A percentile compares a stretch with the other conserved stretches of the same genome.
Conservation (phyloP, 2,888 invertebrate species). For the Gandaritis pyraliata region DNA sequence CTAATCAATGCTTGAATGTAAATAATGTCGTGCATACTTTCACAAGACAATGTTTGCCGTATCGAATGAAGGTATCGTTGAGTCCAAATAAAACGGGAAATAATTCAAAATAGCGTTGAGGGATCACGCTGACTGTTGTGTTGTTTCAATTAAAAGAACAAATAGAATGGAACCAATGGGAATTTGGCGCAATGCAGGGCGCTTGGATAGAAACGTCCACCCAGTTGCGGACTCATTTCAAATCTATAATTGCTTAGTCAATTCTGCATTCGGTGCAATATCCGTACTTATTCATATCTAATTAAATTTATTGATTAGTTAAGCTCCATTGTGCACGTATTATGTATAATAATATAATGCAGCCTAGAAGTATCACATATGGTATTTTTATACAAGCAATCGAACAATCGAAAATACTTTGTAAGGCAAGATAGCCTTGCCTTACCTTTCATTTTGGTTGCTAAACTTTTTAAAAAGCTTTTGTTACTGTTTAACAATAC, state of each 20-base stretch:
- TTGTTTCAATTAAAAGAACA: conserved; percentile 70
- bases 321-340: neutral
- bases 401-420: neutral
- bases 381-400: neutral
- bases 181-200: conserved; percentile 82
- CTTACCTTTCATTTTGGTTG: neutral
- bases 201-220: conserved; percentile 67
- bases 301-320: conserved; percentile 6
- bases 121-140: conserved; percentile 51
- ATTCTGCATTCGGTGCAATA: conserved; percentile 57
- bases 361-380: too few relatives aligned
- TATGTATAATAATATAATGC: neutral
- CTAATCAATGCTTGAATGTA: conserved; percentile 17
- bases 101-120: conserved; percentile 43
- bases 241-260: conserved; percentile 68
- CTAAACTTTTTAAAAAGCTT: neutral
- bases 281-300: conserved; percentile 22
- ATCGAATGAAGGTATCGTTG: conserved; percentile 5
- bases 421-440: neutral
- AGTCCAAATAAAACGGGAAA: conserved; percentile 2
- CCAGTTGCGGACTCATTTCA: conserved; percentile 69
- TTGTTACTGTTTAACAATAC: neutral
- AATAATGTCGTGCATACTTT: conserved; percentile 27
- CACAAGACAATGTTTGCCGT: conserved; percentile 13
- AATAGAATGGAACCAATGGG: conserved; percentile 69